A percentile compares a stretch with the other conserved stretches of the same genome.
Evolutionary conservation across 2,888 invertebrate genomes (phyloP).

Genomic region (Endotricha flammealis): DNA sequence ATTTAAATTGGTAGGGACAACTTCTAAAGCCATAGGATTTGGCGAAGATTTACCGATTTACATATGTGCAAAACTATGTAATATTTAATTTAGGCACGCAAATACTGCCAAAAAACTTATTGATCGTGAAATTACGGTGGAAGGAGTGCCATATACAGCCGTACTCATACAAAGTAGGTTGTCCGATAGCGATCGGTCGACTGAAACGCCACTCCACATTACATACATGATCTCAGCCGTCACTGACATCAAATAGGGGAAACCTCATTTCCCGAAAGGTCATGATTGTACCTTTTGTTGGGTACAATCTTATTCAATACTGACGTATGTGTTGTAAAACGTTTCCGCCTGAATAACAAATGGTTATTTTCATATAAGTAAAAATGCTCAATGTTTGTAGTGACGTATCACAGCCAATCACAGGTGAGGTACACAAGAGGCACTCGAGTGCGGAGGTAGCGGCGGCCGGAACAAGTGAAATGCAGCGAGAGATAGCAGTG

Average conservation of each 20-base stretch:
- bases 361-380: too few relatives aligned
- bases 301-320: constrained; percentile 4
- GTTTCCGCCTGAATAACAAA: neutral
- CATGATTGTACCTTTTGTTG: constrained; percentile 21
- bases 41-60: too few relatives aligned
- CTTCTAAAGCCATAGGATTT: too few relatives aligned
- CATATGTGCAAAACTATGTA: too few relatives aligned
- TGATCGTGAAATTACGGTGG: too few relatives aligned
- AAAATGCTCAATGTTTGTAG: neutral
- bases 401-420: too few relatives aligned
- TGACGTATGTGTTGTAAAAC: neutral
- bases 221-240: constrained; percentile 35
- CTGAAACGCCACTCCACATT: constrained; percentile 46
- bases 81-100: too few relatives aligned
- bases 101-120: too few relatives aligned
- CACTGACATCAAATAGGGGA: constrained; percentile 27
- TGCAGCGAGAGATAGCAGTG: constrained; percentile 18
- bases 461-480: constrained; percentile 19
- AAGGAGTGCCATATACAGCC: neutral
- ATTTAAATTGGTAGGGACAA: too few relatives aligned
- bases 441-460: constrained; percentile 18
- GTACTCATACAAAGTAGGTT: neutral
- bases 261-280: constrained; percentile 31
- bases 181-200: neutral
- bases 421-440: constrained; percentile 13